phyloP scores from a whole-genome alignment of 2,888 invertebrate species.

The Hirtodrosophila cameraria region DNA sequence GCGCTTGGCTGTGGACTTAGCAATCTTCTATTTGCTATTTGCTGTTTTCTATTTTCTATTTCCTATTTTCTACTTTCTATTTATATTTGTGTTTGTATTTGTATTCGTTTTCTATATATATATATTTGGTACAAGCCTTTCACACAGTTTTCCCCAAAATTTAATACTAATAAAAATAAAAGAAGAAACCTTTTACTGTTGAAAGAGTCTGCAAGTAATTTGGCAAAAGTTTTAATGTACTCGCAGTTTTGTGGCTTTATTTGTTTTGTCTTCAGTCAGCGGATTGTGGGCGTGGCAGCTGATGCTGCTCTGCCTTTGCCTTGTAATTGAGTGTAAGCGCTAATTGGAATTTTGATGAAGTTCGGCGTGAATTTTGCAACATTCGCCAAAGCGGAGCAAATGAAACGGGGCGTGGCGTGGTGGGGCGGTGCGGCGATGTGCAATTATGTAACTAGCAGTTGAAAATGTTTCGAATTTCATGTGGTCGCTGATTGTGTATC shows the following conservation, averaged over 20 bases:
- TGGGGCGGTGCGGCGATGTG: constrained; percentile 29
- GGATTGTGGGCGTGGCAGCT: constrained; percentile 57
- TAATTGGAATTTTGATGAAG: constrained; percentile 77
- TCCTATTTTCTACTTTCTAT: constrained; percentile 25
- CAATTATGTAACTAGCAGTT: constrained; percentile 75
- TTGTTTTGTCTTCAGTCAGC: constrained; percentile 47
- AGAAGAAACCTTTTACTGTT: constrained; percentile 8
- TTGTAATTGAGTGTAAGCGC: constrained; percentile 77
- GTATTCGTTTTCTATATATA: constrained; percentile 32
- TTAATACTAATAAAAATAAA: background rate
- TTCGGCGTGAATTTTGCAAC: constrained; percentile 72
- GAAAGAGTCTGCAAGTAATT: constrained; percentile 40
- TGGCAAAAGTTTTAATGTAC: constrained; percentile 72
- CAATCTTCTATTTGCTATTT: constrained; percentile 13
- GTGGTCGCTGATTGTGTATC: constrained; percentile 58
- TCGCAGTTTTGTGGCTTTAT: constrained; percentile 57
- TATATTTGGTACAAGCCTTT: constrained; percentile 42
- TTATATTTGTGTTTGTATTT: constrained; percentile 39
- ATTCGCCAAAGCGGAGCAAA: constrained; percentile 20
- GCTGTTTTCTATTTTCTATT: constrained; percentile 31
- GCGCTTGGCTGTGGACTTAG: constrained; percentile 17
- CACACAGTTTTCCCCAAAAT: constrained; percentile 1
- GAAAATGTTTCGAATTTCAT: constrained; percentile 74
- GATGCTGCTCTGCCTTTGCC: constrained; percentile 44
- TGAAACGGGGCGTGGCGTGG: background rate